These are phyloP conservation scores for Fragum sueziense DNA, from an alignment of 2,888 invertebrate genomes.

Conservation along the genomic window DNA sequence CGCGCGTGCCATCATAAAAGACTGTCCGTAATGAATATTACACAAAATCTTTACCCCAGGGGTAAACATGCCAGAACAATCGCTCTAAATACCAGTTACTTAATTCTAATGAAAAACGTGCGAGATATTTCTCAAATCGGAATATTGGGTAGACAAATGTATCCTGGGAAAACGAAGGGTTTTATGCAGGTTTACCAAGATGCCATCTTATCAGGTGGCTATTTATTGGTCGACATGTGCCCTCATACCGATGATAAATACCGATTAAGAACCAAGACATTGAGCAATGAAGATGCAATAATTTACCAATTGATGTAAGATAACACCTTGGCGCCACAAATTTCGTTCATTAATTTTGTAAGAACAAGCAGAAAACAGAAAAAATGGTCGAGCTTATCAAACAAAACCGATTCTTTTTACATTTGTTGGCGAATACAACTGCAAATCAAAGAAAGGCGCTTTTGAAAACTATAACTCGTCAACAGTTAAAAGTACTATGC, in stretches of 20 bases:
- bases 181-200: conserved; percentile 42
- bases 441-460: neutral
- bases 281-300: conserved; percentile 31
- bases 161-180: conserved; percentile 25
- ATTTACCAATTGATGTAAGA: conserved; percentile 27
- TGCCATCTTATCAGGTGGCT: conserved; percentile 8
- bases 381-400: neutral
- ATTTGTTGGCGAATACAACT: neutral
- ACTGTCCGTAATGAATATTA: conserved; percentile 20
- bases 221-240: conserved; percentile 21
- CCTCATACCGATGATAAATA: conserved; percentile 14
- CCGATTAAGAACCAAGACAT: conserved; percentile 33
- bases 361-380: too few species aligned
- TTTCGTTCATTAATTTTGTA: too few species aligned
- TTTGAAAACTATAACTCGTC: neutral
- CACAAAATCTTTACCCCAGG: conserved; percentile 33
- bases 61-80: conserved; percentile 41
- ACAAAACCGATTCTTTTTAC: neutral
- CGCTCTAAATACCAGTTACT: conserved; percentile 28
- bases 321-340: too few species aligned
- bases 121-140: conserved; percentile 28
- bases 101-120: conserved; percentile 29
- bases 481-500: neutral
- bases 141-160: conserved; percentile 34
- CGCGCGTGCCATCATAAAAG: conserved; percentile 36